These are phyloP conservation scores for Channa argus DNA, from an alignment of 2,113 vertebrate species.

Conservation along the genomic window DNA sequence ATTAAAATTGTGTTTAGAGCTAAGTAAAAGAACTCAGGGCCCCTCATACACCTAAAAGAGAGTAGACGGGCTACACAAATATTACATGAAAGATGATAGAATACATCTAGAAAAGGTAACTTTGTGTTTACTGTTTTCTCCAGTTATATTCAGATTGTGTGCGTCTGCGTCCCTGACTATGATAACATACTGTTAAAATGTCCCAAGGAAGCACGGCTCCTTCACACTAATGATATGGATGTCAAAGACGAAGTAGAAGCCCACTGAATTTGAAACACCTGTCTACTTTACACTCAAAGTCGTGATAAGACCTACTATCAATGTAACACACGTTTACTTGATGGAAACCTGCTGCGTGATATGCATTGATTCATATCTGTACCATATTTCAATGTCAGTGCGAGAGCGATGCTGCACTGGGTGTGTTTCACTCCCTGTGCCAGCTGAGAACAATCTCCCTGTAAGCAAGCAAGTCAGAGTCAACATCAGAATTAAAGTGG, in stretches of 20 bases:
- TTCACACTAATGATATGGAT: constrained; percentile 57
- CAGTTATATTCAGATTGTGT: background rate
- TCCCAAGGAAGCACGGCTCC: constrained; percentile 41
- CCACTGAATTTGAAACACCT: constrained; percentile 52
- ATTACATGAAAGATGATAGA: background rate
- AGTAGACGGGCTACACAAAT: no score
- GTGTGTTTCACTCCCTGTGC: constrained; percentile 48
- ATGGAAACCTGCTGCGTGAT: constrained; percentile 28
- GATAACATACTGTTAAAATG: background rate
- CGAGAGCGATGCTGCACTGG: background rate
- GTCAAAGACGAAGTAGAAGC: constrained; percentile 21
- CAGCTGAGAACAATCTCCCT: constrained; percentile 53
- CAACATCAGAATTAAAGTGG: background rate
- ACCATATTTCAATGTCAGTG: constrained; percentile 31
- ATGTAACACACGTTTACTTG: constrained; percentile 16
- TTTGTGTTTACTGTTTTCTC: background rate
- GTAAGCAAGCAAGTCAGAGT: background rate
- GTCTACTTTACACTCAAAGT: constrained; percentile 19
- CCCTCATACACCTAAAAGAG: no score
- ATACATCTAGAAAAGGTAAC: background rate
- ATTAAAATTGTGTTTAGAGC: no score
- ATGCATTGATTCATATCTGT: constrained; percentile 23
- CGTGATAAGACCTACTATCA: no score
- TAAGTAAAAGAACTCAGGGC: no score
- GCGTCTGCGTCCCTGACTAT: background rate